phyloP scores from a whole-genome alignment of 2,888 invertebrate genomes.

The Napeogenes inachia region DNA sequence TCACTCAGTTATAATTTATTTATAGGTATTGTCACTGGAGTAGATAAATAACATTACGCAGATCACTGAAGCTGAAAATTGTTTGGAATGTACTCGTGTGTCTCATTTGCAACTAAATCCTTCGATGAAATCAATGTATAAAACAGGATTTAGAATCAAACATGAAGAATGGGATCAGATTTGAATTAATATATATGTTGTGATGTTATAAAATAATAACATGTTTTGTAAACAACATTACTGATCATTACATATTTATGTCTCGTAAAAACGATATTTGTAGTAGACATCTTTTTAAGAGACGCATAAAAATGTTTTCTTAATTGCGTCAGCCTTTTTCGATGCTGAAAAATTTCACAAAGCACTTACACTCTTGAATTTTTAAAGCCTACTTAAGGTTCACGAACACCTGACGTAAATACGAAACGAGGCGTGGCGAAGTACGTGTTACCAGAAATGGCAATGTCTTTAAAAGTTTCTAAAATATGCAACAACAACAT shows the following conservation, averaged over 20 bases:
- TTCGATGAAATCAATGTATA: slow-evolving; percentile 12
- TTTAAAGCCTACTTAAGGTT: slow-evolving; percentile 51
- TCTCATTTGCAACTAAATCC: slow-evolving; percentile 30
- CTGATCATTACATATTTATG: no score
- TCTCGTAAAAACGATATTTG: not conserved
- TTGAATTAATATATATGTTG: no score
- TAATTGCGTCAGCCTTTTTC: slow-evolving; percentile 28
- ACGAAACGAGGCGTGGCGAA: slow-evolving; percentile 23
- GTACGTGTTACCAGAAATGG: slow-evolving; percentile 31
- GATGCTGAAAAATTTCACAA: slow-evolving; percentile 44
- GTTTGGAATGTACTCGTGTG: slow-evolving; percentile 38
- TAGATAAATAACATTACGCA: slow-evolving; percentile 65
- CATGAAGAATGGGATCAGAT: no score
- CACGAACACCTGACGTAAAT: slow-evolving; percentile 51
- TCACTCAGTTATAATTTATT: slow-evolving; percentile 19
- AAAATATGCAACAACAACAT: slow-evolving; percentile 14
- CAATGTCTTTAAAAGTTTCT: not conserved
- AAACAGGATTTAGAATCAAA: no score
- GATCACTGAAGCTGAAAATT: slow-evolving; percentile 63
- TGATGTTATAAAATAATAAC: no score
- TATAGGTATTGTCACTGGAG: slow-evolving; percentile 31
- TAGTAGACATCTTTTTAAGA: no score
- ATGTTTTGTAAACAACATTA: no score
- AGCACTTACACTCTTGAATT: slow-evolving; percentile 55
- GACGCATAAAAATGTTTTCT: slow-evolving; percentile 26